Base-by-base conservation (phyloP, 2,113 vertebrate species). In the Grammomys surdaster region DNA sequence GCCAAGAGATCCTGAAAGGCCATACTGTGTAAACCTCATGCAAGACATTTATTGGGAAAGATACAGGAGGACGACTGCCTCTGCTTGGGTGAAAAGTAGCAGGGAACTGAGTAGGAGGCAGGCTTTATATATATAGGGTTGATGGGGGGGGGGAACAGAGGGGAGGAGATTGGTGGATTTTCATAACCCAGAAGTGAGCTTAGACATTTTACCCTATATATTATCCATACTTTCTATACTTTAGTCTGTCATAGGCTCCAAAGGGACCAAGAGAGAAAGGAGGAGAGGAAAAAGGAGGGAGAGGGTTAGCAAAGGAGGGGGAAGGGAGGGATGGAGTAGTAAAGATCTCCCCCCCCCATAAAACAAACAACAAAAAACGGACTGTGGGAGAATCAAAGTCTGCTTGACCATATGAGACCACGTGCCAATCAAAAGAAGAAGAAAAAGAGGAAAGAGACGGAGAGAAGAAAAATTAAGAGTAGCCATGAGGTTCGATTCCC, bases 81-180 rank as follows among this genome's bases (percentile, higher is more conserved):
- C 36, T n/a, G 70, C 46, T 10, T 26, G 65, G 14, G 69, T 19
- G 36, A 72, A 36, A 70, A 36, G 14, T 13, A 69, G 31, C 69
- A 70, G 69, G 36, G 69, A 19, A 72, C 69, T 72, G 36, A 72
- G 36, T 19, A n/a, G 16, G 17, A 72, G 36, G 36, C 70, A 72
- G 70, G 31, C 70, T 72, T 72, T 72, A 72, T 9, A 69, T 72
- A 72, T 9, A 69, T 11, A 69, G 13, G 67, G 67, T 51, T 51
- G 51, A 60, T 1, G 58, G 20, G 0, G 58, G 5, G 20, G 22
- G 24, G 60, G 6, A 20, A 4, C 0, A 11, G 9, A 10, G 9
- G 63, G 24, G 63, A 65, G 26, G 63, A 16, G 33, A 36, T 5
- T 70, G 69, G 69, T 36, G 33, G 33, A 36, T 69, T 69, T 69